Base-by-base conservation (phyloP, 1,140 invertebrate species). In the Pogonus chalceus region DNA sequence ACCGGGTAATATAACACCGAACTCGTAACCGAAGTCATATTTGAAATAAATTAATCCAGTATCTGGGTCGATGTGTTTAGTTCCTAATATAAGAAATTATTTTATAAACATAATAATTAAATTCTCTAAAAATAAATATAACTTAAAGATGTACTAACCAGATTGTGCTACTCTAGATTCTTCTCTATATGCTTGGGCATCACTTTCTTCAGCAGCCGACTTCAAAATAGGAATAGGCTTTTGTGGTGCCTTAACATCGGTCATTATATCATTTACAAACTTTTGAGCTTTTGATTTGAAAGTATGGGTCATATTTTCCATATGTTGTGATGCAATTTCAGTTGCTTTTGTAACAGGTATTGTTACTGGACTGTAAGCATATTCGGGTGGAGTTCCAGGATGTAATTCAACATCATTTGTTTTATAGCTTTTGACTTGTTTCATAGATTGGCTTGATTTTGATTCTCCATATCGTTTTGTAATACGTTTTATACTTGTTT, bases 1-100 rank as follows among this genome's bases (percentile, higher is more conserved):
- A 22, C 83, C 82, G 2, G 85, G 84, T 26, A 84, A 70, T 23
- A 86, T 75, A 52, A 88, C 78, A 51, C 85, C 85, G 63, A 87
- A 87, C 66, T 88, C 85, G 66, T 88, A 88, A 54, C 85, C 85
- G 63, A 88, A 88, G 71, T 88, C 85, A 65, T 88, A 87, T 70
- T 88, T 88, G 76, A 87, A 88, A 72, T 87, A 88, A 63, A 87
- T 85, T 23, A 88, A 72, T 56, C 84, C 84, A 21, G 83, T 85
- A 60, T 85, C 81, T 57, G 82, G 83, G 70, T 87, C 84, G 59
- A 85, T 80, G 65, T 84, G 83, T 70, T 87, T 87, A 56, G 83
- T 84, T 66, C 85, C 85, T 21, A 54, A 51, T 22, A 48, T 31
- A 16, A 47, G 31, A 20, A 35, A 4, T 21, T 20, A 24, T 23